phyloP scores from a whole-genome alignment of 2,888 invertebrate species.

The Leucophenga maculata region DNA sequence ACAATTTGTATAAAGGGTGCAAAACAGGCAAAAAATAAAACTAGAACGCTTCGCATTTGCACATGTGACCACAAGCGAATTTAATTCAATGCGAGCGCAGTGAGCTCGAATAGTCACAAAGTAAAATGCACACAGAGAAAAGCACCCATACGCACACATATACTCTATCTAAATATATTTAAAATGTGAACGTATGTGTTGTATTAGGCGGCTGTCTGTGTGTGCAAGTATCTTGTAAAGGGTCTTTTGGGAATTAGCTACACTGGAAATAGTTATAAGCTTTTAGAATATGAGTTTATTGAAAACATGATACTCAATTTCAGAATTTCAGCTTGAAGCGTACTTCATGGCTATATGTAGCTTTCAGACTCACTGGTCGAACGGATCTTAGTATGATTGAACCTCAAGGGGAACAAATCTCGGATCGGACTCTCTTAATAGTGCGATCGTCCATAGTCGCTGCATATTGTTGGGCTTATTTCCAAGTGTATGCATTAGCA shows the following conservation, averaged over 20 bases:
- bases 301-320: too few species aligned
- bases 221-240: constrained; percentile 42
- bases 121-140: constrained; percentile 11
- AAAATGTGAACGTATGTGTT: constrained; percentile 10
- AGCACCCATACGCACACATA: background rate
- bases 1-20: background rate
- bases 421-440: too few species aligned
- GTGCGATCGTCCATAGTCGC: too few species aligned
- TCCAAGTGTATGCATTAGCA: too few species aligned
- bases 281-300: too few species aligned
- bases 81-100: constrained; percentile 49
- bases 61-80: constrained; percentile 66
- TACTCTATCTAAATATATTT: background rate
- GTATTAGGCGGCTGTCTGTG: constrained; percentile 33
- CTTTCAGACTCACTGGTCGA: too few species aligned
- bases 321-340: too few species aligned
- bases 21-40: constrained; percentile 36
- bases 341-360: too few species aligned
- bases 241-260: constrained; percentile 49
- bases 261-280: constrained; percentile 48
- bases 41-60: constrained; percentile 40
- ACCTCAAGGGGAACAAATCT: too few species aligned
- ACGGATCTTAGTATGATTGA: too few species aligned
- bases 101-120: constrained; percentile 18
- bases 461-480: too few species aligned